These are phyloP conservation scores for Anthonomus grandis DNA, from an alignment of 1,140 invertebrate species.

Conservation along the genomic window DNA sequence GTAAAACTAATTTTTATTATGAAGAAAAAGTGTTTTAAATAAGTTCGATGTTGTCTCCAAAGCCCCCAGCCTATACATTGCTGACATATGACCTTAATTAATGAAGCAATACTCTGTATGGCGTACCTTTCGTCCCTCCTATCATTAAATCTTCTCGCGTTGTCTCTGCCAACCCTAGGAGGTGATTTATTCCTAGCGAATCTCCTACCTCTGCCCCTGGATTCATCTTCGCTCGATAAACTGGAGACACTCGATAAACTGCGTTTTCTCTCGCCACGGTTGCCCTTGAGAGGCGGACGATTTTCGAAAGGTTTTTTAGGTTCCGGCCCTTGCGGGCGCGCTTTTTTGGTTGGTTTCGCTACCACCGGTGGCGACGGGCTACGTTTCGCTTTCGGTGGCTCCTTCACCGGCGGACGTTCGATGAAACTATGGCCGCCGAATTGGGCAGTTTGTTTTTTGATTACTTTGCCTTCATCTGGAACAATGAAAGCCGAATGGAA, in stretches of 20 bases:
- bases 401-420: conserved; percentile 28
- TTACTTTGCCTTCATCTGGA: conserved; percentile 4
- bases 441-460: conserved; percentile 5
- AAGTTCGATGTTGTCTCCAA: too few species aligned
- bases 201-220: conserved; percentile 21
- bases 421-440: conserved; percentile 15
- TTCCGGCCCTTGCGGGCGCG: conserved; percentile 1
- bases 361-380: conserved; percentile 45
- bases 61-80: too few species aligned
- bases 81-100: too few species aligned
- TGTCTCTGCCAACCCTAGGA: neutral
- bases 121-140: conserved; percentile 2
- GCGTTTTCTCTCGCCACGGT: neutral
- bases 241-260: conserved; percentile 44
- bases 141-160: conserved; percentile 14
- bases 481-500: too few species aligned
- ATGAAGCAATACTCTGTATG: too few species aligned
- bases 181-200: conserved; percentile 7
- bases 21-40: too few species aligned
- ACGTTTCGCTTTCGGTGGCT: conserved; percentile 33
- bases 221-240: conserved; percentile 39
- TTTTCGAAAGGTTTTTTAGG: conserved; percentile 8
- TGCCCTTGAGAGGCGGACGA: neutral
- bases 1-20: too few species aligned
- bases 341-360: conserved; percentile 33